phyloP scores from a whole-genome alignment of 2,797 vertebrate species.

The Kryptopterus vitreolus region DNA sequence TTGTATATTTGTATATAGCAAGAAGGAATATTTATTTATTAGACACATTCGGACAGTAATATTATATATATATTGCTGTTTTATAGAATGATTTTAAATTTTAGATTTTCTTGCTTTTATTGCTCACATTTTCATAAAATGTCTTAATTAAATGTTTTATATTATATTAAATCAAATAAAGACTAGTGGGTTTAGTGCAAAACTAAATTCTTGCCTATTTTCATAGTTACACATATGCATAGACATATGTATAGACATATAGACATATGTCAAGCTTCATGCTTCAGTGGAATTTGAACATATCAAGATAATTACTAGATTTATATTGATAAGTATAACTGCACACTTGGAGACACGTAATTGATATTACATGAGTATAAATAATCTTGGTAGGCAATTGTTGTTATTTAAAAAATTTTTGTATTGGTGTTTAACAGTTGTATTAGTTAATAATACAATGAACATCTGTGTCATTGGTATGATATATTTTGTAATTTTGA shows the following conservation, averaged over 20 bases:
- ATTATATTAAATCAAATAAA: background rate
- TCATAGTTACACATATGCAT: background rate
- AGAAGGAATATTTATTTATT: background rate
- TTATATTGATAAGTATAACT: background rate
- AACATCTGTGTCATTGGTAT: background rate
- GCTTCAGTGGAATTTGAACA: background rate
- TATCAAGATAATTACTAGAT: background rate
- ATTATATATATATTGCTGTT: background rate
- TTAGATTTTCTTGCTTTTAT: background rate
- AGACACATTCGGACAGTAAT: background rate
- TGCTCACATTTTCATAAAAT: background rate
- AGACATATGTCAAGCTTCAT: background rate
- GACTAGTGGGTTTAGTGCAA: background rate
- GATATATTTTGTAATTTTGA: background rate
- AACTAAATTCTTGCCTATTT: background rate
- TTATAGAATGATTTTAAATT: background rate
- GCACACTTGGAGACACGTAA: background rate
- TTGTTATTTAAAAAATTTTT: no score
- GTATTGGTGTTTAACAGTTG: no score
- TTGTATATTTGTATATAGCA: background rate
- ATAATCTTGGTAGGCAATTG: background rate
- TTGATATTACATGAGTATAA: background rate
- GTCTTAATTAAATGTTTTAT: background rate
- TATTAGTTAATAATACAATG: constrained; percentile 19
- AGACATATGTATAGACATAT: background rate